These are phyloP conservation scores for Terrapene triunguis DNA, from an alignment of 2,113 vertebrate genomes.

Conservation along the genomic window DNA sequence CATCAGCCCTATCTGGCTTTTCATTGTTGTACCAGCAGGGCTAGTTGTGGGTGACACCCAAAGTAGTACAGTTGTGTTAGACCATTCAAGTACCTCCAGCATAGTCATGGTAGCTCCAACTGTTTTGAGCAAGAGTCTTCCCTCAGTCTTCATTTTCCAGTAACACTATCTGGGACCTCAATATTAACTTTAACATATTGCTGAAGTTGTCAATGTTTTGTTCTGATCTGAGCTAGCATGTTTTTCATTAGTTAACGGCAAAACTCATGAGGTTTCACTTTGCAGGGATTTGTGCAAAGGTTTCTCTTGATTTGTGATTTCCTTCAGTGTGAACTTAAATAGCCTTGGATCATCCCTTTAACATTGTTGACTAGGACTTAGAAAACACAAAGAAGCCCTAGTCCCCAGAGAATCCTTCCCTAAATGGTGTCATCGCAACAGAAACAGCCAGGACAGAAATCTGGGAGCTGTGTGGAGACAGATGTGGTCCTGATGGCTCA, in stretches of 20 bases:
- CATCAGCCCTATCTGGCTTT: no score
- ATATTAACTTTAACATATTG: accelerated
- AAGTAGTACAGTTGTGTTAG: no score
- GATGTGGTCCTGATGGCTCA: neutral
- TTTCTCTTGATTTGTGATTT: neutral
- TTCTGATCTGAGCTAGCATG: neutral
- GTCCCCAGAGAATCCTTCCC: neutral
- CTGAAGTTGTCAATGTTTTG: neutral
- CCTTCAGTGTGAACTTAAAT: neutral
- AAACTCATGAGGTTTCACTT: neutral
- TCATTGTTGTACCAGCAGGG: no score
- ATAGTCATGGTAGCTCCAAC: neutral
- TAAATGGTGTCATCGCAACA: neutral
- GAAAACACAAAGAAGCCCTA: neutral
- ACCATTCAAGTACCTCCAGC: neutral
- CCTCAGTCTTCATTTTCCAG: neutral
- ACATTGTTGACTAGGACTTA: neutral
- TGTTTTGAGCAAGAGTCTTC: neutral
- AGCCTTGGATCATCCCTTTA: neutral
- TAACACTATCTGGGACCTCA: neutral
- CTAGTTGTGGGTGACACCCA: no score
- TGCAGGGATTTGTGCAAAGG: neutral
- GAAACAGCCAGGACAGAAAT: neutral
- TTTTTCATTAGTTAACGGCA: neutral
- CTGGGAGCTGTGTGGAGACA: neutral